Evolutionary conservation across 2,113 vertebrate species (phyloP).

Genomic region (Rhinoptilus africanus): DNA sequence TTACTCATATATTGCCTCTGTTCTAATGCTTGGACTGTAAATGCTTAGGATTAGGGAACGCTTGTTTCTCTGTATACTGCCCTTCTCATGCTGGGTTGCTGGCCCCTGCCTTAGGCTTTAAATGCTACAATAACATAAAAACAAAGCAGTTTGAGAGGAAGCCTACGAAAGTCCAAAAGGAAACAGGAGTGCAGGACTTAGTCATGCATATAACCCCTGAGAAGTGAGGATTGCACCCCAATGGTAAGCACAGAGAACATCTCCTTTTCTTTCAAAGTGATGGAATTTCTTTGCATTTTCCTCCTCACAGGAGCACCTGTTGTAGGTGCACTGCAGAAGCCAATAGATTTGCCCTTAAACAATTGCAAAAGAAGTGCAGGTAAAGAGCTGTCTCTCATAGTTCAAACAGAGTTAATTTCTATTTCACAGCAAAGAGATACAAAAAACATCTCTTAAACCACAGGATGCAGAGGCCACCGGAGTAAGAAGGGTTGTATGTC

Average conservation of each 20-base stretch:
- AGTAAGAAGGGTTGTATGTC: neutral
- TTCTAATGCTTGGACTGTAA: neutral
- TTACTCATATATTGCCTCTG: neutral
- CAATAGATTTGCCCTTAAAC: neutral
- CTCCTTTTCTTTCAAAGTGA: neutral
- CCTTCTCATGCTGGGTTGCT: neutral
- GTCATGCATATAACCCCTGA: neutral
- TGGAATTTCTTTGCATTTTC: neutral
- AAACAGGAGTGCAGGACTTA: neutral
- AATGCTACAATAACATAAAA: neutral
- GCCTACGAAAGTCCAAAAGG: neutral
- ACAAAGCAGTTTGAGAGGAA: neutral
- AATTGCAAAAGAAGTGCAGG: neutral
- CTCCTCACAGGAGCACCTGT: neutral
- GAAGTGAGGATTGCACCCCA: neutral
- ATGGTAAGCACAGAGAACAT: neutral
- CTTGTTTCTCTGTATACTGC: neutral
- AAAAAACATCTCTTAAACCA: neutral
- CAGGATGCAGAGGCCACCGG: neutral
- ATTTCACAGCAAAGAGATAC: neutral
- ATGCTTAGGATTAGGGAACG: neutral
- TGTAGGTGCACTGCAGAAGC: neutral
- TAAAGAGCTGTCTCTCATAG: neutral
- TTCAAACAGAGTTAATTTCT: neutral
- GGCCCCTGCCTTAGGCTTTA: neutral